Conservation (phyloP, 2,888 invertebrate genomes). For the Acleris cristana region DNA sequence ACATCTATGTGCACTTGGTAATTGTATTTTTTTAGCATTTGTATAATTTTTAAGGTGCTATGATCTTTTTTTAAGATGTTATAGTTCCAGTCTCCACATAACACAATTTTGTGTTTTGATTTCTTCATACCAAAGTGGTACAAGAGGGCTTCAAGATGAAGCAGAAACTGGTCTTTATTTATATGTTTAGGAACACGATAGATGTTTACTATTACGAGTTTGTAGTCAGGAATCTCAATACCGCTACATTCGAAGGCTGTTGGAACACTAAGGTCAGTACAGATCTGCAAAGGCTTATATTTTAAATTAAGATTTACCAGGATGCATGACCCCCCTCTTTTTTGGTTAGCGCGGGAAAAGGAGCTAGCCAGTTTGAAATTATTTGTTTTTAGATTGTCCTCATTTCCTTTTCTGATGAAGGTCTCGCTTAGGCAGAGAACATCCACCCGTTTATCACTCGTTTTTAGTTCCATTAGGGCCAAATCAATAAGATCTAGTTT, state of each 20-base stretch:
- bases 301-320: not conserved
- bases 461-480: conserved; percentile 4
- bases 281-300: not conserved
- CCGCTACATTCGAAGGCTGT: conserved; percentile 7
- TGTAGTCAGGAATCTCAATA: not conserved
- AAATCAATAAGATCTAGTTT: not conserved
- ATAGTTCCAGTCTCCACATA: conserved; percentile 2
- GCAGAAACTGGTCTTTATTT: not conserved
- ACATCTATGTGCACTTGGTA: not conserved
- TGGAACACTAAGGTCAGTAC: not conserved
- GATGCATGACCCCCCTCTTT: conserved; percentile 2
- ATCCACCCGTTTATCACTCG: not conserved
- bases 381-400: not conserved
- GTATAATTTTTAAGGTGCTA: not conserved
- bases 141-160: not conserved
- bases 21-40: not conserved
- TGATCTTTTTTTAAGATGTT: not conserved
- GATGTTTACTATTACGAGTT: not conserved
- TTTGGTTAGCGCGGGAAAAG: conserved; percentile 1
- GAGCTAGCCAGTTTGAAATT: not conserved
- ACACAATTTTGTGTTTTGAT: not conserved
- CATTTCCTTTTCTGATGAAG: conserved; percentile 3
- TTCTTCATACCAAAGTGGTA: not conserved
- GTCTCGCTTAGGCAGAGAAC: conserved; percentile 8
- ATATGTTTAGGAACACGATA: conserved; percentile 1